phyloP scores from a whole-genome alignment of 2,113 vertebrate genomes.

The Psophia crepitans region DNA sequence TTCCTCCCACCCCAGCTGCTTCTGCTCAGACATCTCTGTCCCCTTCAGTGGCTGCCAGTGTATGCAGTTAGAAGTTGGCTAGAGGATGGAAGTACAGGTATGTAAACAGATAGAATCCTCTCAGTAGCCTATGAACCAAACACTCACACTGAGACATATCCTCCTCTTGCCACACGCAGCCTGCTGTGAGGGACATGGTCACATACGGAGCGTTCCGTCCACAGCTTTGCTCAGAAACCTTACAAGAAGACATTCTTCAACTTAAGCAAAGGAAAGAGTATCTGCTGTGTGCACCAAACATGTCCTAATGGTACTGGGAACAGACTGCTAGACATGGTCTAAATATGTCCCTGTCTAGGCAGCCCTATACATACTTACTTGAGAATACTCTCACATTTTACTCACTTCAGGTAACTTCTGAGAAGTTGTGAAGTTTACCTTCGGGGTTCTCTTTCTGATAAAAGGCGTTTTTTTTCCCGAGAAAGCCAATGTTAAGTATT shows the following conservation, averaged over 20 bases:
- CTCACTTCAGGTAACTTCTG: neutral
- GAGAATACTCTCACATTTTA: neutral
- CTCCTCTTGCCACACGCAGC: neutral
- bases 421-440: neutral
- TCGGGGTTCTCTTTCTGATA: neutral
- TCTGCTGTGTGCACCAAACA: neutral
- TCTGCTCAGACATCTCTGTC: neutral
- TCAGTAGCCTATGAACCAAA: neutral
- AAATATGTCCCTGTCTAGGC: neutral
- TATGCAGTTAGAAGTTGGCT: neutral
- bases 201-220: neutral
- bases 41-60: neutral
- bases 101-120: neutral
- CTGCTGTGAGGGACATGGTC: neutral
- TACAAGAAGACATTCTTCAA: neutral
- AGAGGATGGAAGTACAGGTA: neutral
- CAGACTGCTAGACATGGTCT: neutral
- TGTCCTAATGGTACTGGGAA: neutral
- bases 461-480: neutral
- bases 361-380: neutral
- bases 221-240: neutral
- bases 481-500: neutral
- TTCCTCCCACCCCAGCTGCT: neutral
- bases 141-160: neutral
- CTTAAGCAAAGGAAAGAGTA: neutral